Base-by-base conservation (phyloP, 2,797 vertebrate species). In the Pyrocephalus nanus region DNA sequence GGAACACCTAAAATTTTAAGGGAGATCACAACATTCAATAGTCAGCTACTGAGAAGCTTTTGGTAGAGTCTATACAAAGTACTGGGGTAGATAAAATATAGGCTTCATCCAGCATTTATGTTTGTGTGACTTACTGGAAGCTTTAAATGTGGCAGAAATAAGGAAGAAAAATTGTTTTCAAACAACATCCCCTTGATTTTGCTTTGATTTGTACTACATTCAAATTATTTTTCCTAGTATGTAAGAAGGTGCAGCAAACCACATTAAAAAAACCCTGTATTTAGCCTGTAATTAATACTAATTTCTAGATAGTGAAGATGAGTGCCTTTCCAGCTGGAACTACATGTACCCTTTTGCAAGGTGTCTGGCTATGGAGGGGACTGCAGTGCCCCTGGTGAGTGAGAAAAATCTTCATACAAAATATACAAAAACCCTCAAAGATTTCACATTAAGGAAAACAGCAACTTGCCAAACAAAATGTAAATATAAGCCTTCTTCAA, bases 291-390 rank as follows among this genome's bases (percentile, higher is more conserved):
- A 66, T 55, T 47, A 75, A 47, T 53, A 67, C 21, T 36, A 0
- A 27, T 81, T 79, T 69, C 45, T 78, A 81, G 40, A 12, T 2
- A 22, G 25, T 15, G 16, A 43, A 58, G 23, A 21, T 23, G 8
- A 73, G 45, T 8, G 15, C 65, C 40, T 3, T 4, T 81, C 45
- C 15, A 29, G 57, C 22, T 69, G 34, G 45, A 23, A n/a, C 0
- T 1, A 67, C 3, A 45, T 0, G 0, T 3, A 42, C 27, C 17
- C 32, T 58, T 58, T 58, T 32, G 23, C 23, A 27, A 83, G 0
- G 4, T 32, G 81, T 11, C 40, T 17, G 21, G 21, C 36, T n/a
- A 1, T 4, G 20, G 36, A 71, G 23, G 4, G 6, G 25, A n/a
- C 47, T 29, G 16, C 19, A 26, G 22, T 12, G 38, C 7, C 9